phyloP scores from a whole-genome alignment of 2,113 vertebrate genomes.

The Grammomys dolichurus region DNA sequence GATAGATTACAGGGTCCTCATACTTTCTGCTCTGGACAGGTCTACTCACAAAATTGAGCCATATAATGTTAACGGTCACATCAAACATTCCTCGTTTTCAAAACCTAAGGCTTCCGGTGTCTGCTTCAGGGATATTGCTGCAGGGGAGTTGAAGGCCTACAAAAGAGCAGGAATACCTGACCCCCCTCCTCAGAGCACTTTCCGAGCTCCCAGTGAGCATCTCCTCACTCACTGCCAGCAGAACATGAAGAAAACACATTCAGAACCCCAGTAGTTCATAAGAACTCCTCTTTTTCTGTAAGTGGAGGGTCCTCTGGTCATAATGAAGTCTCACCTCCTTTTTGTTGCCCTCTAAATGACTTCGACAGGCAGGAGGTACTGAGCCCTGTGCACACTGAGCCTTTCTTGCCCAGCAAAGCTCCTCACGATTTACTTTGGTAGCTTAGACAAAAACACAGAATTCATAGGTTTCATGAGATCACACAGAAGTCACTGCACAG shows the following conservation, averaged over 20 bases:
- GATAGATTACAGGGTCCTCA: constrained; percentile 13
- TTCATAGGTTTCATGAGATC: background rate
- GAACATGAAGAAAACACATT: background rate
- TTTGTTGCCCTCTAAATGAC: constrained; percentile 3
- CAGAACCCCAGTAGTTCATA: background rate
- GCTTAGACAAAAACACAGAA: background rate
- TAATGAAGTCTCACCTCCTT: background rate
- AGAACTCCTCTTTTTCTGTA: background rate
- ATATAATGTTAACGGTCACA: constrained; percentile 44
- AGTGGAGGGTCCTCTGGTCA: background rate
- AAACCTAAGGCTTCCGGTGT: background rate
- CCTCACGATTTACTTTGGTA: background rate
- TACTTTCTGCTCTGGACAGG: background rate
- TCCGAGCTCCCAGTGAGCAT: background rate
- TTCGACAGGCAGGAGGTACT: background rate
- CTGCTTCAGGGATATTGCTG: background rate
- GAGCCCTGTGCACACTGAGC: background rate
- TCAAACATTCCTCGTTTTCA: constrained; percentile 1
- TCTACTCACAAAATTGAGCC: constrained; percentile 26
- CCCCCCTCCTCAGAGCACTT: background rate
- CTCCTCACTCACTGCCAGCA: background rate
- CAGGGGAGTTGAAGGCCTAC: background rate
- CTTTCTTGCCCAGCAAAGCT: background rate
- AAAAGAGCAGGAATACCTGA: background rate
- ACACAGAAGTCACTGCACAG: background rate